phyloP scores from a whole-genome alignment of 2,113 vertebrate genomes.

The Corythornis madagascariensis region DNA sequence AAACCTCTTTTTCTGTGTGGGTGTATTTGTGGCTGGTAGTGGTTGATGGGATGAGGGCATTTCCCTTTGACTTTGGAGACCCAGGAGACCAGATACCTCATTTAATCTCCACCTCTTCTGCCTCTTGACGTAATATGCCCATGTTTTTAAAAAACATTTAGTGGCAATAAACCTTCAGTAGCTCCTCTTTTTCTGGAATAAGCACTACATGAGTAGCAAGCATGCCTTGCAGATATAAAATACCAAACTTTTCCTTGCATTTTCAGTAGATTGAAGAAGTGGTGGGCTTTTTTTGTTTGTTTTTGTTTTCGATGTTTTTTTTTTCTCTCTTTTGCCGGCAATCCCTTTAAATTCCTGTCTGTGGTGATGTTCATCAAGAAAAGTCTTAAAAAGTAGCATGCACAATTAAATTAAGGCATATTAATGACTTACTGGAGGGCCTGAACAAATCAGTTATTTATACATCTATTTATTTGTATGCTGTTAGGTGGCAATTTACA shows the following conservation, averaged over 20 bases:
- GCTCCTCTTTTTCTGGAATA: slow-evolving; percentile 32
- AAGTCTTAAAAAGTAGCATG: not conserved
- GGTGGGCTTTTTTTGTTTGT: not conserved
- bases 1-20: slow-evolving; percentile 18
- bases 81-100: slow-evolving; percentile 8
- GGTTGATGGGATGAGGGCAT: slow-evolving; percentile 32
- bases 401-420: slow-evolving; percentile 32
- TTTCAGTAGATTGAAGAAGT: slow-evolving; percentile 5
- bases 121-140: slow-evolving; percentile 16
- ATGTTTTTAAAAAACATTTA: slow-evolving; percentile 35
- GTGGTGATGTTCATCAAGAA: not conserved
- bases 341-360: not conserved
- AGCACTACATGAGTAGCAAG: not conserved
- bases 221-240: not conserved
- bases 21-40: slow-evolving; percentile 39
- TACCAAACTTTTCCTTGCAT: not conserved
- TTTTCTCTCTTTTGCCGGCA: not conserved
- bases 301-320: not conserved
- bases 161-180: slow-evolving; percentile 29
- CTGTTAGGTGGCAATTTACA: not conserved
- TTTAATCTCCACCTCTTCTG: slow-evolving; percentile 42
- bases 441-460: slow-evolving; percentile 23
- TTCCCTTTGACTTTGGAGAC: slow-evolving; percentile 25
- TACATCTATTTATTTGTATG: not conserved
- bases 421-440: not conserved